A percentile compares a stretch with the other conserved stretches of the same genome.
Evolutionary conservation across 2,113 vertebrate species (phyloP).

Genomic region (Cottus gobio): DNA sequence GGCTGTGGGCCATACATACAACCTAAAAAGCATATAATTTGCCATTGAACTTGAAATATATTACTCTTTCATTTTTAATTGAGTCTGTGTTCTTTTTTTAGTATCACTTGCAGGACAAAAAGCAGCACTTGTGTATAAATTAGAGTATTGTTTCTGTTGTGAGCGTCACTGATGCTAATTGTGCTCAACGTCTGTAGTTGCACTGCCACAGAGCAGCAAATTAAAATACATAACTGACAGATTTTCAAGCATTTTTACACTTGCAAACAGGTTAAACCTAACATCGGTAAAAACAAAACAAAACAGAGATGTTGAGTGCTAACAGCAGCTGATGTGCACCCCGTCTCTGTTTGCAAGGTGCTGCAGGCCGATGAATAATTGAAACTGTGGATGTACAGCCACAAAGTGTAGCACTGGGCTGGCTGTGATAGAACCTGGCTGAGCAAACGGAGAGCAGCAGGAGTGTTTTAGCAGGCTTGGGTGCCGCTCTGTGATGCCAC

Average conservation of each 20-base stretch:
- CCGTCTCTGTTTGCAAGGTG: conserved; percentile 46
- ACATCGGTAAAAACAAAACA: neutral
- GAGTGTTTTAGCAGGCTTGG: conserved; percentile 68
- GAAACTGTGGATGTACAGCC: conserved; percentile 66
- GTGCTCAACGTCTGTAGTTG: neutral
- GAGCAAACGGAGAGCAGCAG: conserved; percentile 72
- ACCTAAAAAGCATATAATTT: neutral
- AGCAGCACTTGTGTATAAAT: neutral
- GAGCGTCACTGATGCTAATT: neutral
- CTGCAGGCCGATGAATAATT: conserved; percentile 66
- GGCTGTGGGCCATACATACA: neutral
- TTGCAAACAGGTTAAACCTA: conserved; percentile 2
- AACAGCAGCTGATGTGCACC: conserved; percentile 42
- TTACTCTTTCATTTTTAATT: neutral
- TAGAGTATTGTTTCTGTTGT: neutral
- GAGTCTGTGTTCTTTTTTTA: neutral
- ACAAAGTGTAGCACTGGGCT: conserved; percentile 56
- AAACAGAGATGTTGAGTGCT: conserved; percentile 13
- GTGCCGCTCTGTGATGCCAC: conserved; percentile 69
- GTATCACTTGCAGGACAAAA: neutral
- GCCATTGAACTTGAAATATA: neutral
- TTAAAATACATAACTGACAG: neutral
- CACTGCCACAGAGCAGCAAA: neutral
- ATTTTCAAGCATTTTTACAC: neutral
- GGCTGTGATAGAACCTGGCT: conserved; percentile 69